Conservation (phyloP, 2,113 vertebrate genomes). For the Eira barbara region DNA sequence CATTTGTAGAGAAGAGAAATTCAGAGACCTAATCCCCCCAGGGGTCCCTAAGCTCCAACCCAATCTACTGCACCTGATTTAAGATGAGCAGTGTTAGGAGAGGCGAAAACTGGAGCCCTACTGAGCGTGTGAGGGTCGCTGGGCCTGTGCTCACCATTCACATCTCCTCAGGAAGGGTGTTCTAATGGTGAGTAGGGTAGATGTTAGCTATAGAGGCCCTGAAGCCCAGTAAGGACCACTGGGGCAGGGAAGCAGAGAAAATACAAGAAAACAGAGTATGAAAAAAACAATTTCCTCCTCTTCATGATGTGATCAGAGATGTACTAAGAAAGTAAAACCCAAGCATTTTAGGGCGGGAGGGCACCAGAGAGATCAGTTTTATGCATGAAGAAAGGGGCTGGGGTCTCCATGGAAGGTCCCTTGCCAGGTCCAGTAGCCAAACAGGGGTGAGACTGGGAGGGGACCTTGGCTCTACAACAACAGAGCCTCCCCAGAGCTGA, state of each 20-base stretch:
- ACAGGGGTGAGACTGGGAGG: rapidly evolving
- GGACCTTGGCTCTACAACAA: rapidly evolving
- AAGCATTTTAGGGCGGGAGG: background rate
- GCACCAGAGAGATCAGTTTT: background rate
- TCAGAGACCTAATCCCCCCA: background rate
- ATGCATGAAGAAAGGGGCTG: background rate
- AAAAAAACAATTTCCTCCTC: background rate
- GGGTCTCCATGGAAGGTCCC: background rate
- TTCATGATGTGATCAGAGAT: background rate
- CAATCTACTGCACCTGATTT: background rate
- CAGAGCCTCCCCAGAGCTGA: background rate
- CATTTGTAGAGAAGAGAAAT: background rate
- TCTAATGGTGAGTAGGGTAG: background rate
- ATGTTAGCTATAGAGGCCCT: background rate
- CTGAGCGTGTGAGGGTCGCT: background rate
- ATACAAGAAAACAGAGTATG: background rate
- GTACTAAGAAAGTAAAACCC: background rate
- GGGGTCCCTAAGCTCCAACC: no score
- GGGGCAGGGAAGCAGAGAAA: background rate
- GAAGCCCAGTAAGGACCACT: background rate
- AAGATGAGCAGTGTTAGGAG: background rate
- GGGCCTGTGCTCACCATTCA: background rate
- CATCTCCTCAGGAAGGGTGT: background rate
- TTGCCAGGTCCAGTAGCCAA: background rate
- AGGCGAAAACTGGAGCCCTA: background rate